Base-by-base conservation (phyloP, 2,888 invertebrate species). In the Hirtodrosophila cameraria region DNA sequence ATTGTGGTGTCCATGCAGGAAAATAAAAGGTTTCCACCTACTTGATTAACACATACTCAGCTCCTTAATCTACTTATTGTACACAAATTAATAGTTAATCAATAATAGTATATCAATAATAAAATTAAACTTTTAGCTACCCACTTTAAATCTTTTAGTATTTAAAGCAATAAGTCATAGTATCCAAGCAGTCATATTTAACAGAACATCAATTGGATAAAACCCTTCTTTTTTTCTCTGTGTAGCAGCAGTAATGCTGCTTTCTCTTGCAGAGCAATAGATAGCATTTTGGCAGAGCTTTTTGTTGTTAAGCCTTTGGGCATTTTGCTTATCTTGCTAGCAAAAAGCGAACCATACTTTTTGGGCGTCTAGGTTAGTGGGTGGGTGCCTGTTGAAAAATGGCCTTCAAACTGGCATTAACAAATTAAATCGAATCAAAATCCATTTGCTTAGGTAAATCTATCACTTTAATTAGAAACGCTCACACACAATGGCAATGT, bases 401-500 rank as follows among this genome's bases (percentile, higher is more conserved):
- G 63, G 65, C 57, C 70, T 65, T 75, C 50, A 49, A 66, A 55
- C 61, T 59, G 61, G 64, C 66, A 71, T 78, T 67, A 71, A 66
- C 68, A 65, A 76, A 71, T 74, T 59, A 59, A 71, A 79, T 63
- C 50, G 50, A 57, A 71, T 63, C 28, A 12, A 57, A 69, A 58
- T 58, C 59, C 9, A 33, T 30, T 54, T 18, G 55, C 64, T 53
- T 46, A 39, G 41, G 38, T 67, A 58, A 76, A 84, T 84, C 82
- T 70, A 81, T 84, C 74, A 79, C 67, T 82, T 84, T 82, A 84
- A 84, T 82, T 82, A 76, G 65, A 73, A 71, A 55, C 28, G 33
- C 11, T 11, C 49, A 39, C 49, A 39, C 41, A 64, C 63, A 79
- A 60, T 75, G 66, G 36, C 43, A n/a, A n/a, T n/a, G n/a, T n/a